Evolutionary conservation across 2,888 invertebrate genomes (phyloP).

Genomic region (Rhabditoides inermis): DNA sequence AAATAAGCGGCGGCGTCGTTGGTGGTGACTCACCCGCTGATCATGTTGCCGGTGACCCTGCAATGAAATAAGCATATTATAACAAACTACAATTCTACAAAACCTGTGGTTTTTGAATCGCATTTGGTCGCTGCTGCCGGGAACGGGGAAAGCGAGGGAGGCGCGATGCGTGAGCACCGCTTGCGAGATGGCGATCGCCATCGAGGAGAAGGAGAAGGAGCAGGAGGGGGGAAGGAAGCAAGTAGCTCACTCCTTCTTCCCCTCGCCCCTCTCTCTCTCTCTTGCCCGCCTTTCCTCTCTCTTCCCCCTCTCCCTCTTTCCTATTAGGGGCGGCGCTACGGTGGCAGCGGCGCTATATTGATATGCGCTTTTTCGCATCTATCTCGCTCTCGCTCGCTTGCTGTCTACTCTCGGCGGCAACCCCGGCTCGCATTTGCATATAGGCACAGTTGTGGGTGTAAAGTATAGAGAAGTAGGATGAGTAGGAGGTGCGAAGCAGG

Average conservation of each 20-base stretch:
- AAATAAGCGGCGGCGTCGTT: neutral
- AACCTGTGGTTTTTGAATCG: constrained; percentile 26
- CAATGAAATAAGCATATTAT: constrained; percentile 10
- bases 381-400: neutral
- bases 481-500: no score
- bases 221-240: neutral
- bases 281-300: neutral
- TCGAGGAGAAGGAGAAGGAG: constrained; percentile 5
- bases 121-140: constrained; percentile 17
- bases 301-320: neutral
- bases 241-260: neutral
- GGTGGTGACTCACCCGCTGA: constrained; percentile 41
- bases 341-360: neutral
- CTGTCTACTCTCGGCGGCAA: no score
- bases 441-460: neutral
- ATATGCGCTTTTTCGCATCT: neutral
- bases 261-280: constrained; percentile 1
- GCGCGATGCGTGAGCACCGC: constrained; percentile 32
- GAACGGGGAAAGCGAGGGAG: constrained; percentile 23
- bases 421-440: neutral
- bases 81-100: neutral
- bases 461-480: no score
- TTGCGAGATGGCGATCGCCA: constrained; percentile 40
- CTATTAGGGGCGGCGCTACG: neutral
- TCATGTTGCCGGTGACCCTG: constrained; percentile 51